Percentiles rank a stretch among this genome's conserved stretches.
Conservation (phyloP, 2,797 vertebrate genomes). For the Erpetoichthys calabaricus region DNA sequence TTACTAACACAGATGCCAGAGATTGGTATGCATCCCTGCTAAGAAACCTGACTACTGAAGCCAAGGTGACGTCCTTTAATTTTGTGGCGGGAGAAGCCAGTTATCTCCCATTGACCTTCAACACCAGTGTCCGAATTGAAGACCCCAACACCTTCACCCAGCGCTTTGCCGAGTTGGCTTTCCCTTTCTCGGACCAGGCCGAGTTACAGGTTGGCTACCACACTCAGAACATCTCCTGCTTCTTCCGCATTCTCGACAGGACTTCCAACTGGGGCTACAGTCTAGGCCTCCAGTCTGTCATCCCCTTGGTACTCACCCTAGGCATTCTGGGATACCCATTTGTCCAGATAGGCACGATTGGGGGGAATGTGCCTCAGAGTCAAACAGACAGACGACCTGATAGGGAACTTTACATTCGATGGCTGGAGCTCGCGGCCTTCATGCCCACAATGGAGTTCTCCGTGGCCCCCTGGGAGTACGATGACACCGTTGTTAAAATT, state of each 20-base stretch:
- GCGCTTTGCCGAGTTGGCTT: conserved; percentile 77
- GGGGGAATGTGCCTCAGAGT: conserved; percentile 62
- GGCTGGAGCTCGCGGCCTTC: conserved; percentile 88
- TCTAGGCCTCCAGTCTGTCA: conserved; percentile 85
- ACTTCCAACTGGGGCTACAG: conserved; percentile 93
- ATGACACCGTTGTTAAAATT: conserved; percentile 76
- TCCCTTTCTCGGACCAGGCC: conserved; percentile 68
- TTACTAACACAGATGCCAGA: conserved; percentile 73
- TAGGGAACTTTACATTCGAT: conserved; percentile 86
- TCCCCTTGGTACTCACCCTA: conserved; percentile 76
- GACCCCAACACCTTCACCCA: conserved; percentile 83
- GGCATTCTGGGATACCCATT: conserved; percentile 79
- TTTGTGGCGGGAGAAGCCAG: conserved; percentile 88
- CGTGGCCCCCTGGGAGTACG: conserved; percentile 84
- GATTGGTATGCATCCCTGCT: conserved; percentile 80
- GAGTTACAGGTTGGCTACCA: conserved; percentile 77
- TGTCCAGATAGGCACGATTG: conserved; percentile 76
- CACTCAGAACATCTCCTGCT: conserved; percentile 92
- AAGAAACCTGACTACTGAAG: conserved; percentile 57
- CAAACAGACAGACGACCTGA: conserved; percentile 62
- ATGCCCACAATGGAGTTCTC: conserved; percentile 98
- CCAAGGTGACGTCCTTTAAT: conserved; percentile 75
- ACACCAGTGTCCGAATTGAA: conserved; percentile 54
- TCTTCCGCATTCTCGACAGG: conserved; percentile 84
- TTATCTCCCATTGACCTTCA: conserved; percentile 79